These are phyloP conservation scores for Montipora capricornis DNA, from an alignment of 64 coral and sea anemone species.

Conservation along the genomic window DNA sequence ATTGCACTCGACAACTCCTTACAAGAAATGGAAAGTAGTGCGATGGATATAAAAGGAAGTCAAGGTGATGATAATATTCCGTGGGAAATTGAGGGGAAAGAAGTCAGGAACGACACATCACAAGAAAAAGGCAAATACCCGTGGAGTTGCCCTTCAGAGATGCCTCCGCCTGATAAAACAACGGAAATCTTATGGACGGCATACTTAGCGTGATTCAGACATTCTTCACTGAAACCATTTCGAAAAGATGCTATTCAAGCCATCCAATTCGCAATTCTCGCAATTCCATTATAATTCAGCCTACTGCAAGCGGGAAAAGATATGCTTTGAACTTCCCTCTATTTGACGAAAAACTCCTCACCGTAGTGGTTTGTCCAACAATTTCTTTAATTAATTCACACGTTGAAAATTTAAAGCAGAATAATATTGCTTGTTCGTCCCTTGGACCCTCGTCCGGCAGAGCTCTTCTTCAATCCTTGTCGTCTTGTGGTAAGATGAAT, in stretches of 20 bases:
- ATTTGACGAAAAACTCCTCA: slow-evolving; percentile 21
- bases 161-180: too few species aligned
- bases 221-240: not conserved
- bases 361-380: slow-evolving; percentile 31
- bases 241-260: not conserved
- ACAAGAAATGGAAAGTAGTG: not conserved
- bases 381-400: slow-evolving; percentile 55
- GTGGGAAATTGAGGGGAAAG: not conserved
- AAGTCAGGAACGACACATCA: not conserved
- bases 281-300: slow-evolving; percentile 26
- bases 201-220: slow-evolving; percentile 6
- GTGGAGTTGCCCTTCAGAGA: too few species aligned
- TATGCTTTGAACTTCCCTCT: slow-evolving; percentile 62
- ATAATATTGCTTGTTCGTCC: not conserved
- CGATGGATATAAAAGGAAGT: too few species aligned
- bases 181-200: not conserved
- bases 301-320: slow-evolving; percentile 57
- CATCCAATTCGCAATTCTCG: too few species aligned
- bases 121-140: too few species aligned
- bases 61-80: not conserved
- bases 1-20: not conserved
- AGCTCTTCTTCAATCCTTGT: not conserved
- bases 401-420: not conserved
- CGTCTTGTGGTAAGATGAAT: not conserved
- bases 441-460: not conserved